Percentiles rank a stretch among this genome's conserved stretches.
Conservation (phyloP, 2,113 vertebrate genomes). For the Perca flavescens region DNA sequence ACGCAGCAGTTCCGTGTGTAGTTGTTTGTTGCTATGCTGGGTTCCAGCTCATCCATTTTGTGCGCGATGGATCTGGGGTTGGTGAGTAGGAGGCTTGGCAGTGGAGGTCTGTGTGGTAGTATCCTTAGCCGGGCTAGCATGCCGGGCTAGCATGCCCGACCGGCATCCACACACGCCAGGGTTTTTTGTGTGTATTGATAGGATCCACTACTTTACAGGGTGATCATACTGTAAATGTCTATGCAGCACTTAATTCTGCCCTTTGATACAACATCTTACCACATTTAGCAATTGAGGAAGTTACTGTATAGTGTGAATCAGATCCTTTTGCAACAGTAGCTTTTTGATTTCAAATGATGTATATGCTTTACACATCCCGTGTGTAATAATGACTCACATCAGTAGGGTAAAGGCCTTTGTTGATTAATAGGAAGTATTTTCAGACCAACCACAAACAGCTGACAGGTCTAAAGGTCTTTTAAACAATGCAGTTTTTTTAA, state of each 20-base stretch:
- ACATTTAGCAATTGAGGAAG: neutral
- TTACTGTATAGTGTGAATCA: slow-evolving; percentile 1
- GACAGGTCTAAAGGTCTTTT: neutral
- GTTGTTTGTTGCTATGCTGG: no score
- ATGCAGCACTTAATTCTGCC: neutral
- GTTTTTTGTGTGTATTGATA: neutral
- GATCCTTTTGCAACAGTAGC: neutral
- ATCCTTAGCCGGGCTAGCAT: no score
- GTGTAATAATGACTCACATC: slow-evolving; percentile 27
- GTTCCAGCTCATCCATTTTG: no score
- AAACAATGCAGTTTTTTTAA: neutral
- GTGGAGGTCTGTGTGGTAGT: no score
- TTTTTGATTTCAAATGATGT: neutral
- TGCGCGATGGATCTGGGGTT: no score
- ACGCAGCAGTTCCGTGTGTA: no score
- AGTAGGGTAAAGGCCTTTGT: neutral
- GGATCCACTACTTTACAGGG: neutral
- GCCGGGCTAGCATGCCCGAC: no score
- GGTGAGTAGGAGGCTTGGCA: no score
- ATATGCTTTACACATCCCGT: slow-evolving; percentile 32
- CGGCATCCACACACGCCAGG: no score
- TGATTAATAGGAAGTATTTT: neutral
- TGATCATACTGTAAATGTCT: neutral
- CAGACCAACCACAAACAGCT: neutral
- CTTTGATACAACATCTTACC: neutral